Conservation (phyloP, 2,797 vertebrate species). For the Muscicapa comitata region DNA sequence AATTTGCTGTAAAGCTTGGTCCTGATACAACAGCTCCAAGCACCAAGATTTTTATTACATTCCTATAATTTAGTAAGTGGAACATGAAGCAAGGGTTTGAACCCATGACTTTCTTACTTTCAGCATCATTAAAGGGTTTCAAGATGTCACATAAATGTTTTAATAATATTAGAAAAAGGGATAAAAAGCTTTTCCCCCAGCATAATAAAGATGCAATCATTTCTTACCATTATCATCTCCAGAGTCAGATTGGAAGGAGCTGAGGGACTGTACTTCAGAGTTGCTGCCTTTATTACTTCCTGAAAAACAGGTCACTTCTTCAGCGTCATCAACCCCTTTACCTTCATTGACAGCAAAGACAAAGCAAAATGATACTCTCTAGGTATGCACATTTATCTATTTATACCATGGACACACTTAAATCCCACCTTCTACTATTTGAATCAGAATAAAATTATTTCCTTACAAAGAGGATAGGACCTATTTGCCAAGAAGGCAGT, state of each 20-base stretch:
- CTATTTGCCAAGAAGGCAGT: constrained; percentile 5
- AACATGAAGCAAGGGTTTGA: not conserved
- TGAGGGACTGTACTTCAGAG: constrained; percentile 94
- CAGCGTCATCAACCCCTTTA: constrained; percentile 87
- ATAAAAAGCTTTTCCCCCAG: not conserved
- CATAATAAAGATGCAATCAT: not conserved
- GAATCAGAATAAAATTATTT: constrained; percentile 35
- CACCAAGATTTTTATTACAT: not conserved
- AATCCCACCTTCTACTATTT: not conserved
- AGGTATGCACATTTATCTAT: not conserved
- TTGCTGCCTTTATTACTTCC: constrained; percentile 94
- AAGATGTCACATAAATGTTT: not conserved
- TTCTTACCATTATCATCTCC: constrained; percentile 96
- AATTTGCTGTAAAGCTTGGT: not conserved
- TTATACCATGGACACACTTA: not conserved
- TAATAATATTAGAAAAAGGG: not conserved
- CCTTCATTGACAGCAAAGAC: constrained; percentile 75
- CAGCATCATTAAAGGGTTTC: not conserved
- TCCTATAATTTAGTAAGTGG: not conserved
- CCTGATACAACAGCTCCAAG: not conserved
- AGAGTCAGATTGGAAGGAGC: constrained; percentile 94
- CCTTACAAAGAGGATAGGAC: constrained; percentile 11
- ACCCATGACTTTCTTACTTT: not conserved
- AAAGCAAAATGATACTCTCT: constrained; percentile 58
- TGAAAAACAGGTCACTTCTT: constrained; percentile 91